Base-by-base conservation (phyloP, 2,113 vertebrate species). In the Tautogolabrus adspersus region DNA sequence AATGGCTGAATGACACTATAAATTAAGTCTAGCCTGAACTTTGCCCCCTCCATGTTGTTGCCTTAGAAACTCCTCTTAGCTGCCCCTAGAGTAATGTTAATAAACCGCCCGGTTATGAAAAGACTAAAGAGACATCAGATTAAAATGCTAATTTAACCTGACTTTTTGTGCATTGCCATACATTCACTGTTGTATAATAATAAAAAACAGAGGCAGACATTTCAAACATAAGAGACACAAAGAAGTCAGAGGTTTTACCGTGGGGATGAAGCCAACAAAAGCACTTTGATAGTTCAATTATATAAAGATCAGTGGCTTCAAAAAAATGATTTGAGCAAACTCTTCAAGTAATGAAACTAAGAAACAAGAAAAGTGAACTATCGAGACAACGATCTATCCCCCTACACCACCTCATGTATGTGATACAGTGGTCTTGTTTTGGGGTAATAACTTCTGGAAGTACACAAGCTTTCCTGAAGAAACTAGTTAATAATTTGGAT, bases 111-210 rank as follows among this genome's bases (percentile, higher is more conserved):
- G 51, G 65, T 84, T 81, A 89, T 86, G 75, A 86, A 86, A 83
- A n/a, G n/a, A n/a, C n/a, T n/a, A n/a, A n/a, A 78, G 61, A 72
- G 47, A 68, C 68, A 84, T 60, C 66, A 63, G 37, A 89, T 92
- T 92, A 84, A 92, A 90, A 92, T 89, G 83, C 66, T 89, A 91
- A 91, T 89, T 66, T 79, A 59, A 85, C 66, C 34, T 23, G 55
- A 79, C 65, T 87, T 73, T 44, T 42, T 26, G 58, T 62, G 61
- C 40, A 38, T 77, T 64, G 44, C 12, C 58, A 9, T 13, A n/a
- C 44, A 34, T 34, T 60, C 55, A 80, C 18, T 47, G 64, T 30
- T 59, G n/a, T n/a, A 46, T 67, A 89, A 69, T 30, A 70, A 59
- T 64, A 44, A 68, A 70, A 72, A 67, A 83, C 22, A 68, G 66